A percentile compares a stretch with the other conserved stretches of the same genome.
These are phyloP conservation scores for Callorhinus ursinus DNA, from an alignment of 2,113 vertebrate species.

Conservation along the genomic window DNA sequence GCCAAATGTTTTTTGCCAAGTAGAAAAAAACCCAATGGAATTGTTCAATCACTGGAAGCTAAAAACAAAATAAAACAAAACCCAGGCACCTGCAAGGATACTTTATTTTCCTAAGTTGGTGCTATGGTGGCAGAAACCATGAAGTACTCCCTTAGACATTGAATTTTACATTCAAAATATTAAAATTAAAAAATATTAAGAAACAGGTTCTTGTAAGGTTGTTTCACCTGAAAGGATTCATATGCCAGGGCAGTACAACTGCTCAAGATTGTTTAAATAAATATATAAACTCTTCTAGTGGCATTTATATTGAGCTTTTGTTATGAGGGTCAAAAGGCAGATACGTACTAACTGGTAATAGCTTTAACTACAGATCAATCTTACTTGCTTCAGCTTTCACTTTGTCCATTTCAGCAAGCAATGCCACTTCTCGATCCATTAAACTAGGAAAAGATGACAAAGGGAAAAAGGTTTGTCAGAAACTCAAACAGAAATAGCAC, in stretches of 20 bases:
- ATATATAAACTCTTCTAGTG: background rate
- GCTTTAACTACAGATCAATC: constrained; percentile 71
- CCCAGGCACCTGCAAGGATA: background rate
- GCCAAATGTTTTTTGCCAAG: background rate
- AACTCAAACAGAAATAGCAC: constrained; percentile 25
- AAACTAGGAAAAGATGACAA: constrained; percentile 86
- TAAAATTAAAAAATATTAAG: constrained; percentile 13
- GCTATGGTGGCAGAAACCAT: background rate
- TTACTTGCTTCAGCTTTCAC: constrained; percentile 98
- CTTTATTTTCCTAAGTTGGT: background rate
- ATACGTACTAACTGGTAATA: background rate
- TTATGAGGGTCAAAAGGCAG: background rate
- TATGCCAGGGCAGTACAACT: background rate
- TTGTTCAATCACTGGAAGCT: background rate
- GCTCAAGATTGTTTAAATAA: constrained; percentile 11
- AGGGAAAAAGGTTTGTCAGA: background rate
- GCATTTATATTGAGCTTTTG: background rate
- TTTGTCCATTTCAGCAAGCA: constrained; percentile 97
- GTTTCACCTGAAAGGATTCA: background rate
- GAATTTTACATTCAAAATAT: background rate
- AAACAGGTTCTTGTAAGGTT: constrained; percentile 30
- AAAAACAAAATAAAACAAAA: background rate
- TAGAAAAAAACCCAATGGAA: background rate
- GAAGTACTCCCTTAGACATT: background rate
- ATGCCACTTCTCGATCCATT: constrained; percentile 96